Evolutionary conservation across 2,113 vertebrate species (phyloP).

Genomic region (Hiodon alosoides): DNA sequence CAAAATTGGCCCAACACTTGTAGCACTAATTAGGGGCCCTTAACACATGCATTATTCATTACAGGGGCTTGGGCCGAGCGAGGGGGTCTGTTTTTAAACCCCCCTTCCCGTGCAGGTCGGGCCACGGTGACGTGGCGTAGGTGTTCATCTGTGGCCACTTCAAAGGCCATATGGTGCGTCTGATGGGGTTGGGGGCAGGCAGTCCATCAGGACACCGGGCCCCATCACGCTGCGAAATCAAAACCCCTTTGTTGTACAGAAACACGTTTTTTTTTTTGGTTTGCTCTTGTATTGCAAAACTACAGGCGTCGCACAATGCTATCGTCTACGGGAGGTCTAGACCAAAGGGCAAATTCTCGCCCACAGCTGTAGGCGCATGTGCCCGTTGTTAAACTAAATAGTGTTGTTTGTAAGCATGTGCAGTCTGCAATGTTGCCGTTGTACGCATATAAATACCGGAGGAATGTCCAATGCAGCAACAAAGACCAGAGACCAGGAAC

Average conservation of each 20-base stretch:
- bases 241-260: background rate
- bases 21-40: conserved; percentile 20
- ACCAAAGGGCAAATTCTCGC: too few species aligned
- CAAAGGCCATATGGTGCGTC: conserved; percentile 17
- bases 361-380: too few species aligned
- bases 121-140: background rate
- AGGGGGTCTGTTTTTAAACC: background rate
- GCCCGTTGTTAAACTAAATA: too few species aligned
- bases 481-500: background rate
- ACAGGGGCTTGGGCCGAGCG: background rate
- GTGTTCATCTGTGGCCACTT: conserved; percentile 9
- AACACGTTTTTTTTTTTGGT: too few species aligned
- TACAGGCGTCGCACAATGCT: too few species aligned
- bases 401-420: too few species aligned
- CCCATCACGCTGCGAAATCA: background rate
- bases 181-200: background rate
- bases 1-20: conserved; percentile 13
- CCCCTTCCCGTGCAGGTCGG: background rate
- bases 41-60: conserved; percentile 14
- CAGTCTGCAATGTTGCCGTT: too few species aligned
- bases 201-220: background rate
- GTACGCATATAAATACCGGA: too few species aligned
- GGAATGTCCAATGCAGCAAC: background rate
- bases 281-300: too few species aligned
- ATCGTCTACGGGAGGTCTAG: too few species aligned